phyloP scores from a whole-genome alignment of 2,888 invertebrate species.

The Limulus polyphemus region DNA sequence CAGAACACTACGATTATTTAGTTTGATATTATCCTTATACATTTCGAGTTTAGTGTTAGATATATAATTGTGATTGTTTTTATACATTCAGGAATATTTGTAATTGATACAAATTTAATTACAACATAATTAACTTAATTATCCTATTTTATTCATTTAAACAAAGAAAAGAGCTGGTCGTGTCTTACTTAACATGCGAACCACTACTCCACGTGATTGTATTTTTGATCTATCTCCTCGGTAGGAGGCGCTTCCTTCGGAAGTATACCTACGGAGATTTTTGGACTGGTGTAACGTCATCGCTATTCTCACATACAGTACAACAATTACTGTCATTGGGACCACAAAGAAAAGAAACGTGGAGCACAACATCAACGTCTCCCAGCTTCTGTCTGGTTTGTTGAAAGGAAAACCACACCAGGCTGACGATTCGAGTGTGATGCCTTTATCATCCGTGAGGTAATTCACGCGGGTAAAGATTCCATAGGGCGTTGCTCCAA shows the following conservation, averaged over 20 bases:
- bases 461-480: conserved; percentile 32
- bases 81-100: too few relatives aligned
- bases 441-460: conserved; percentile 6
- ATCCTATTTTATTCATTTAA: too few relatives aligned
- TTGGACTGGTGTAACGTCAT: conserved; percentile 31
- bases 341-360: conserved; percentile 40
- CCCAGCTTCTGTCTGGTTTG: conserved; percentile 29
- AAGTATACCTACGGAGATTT: conserved; percentile 23
- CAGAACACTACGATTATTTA: too few relatives aligned
- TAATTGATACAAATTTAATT: too few relatives aligned
- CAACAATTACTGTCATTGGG: conserved; percentile 39
- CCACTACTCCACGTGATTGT: conserved; percentile 34
- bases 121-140: too few relatives aligned
- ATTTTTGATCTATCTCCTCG: conserved; percentile 31
- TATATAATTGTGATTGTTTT: too few relatives aligned
- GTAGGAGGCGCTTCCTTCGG: conserved; percentile 19
- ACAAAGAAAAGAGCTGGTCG: too few relatives aligned
- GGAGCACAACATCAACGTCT: conserved; percentile 36
- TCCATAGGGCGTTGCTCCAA: conserved; percentile 35
- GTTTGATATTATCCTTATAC: too few relatives aligned
- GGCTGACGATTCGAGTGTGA: not conserved
- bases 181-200: conserved; percentile 34
- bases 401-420: conserved; percentile 34
- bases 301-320: conserved; percentile 36
- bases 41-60: too few relatives aligned